Evolutionary conservation across 2,888 invertebrate species (phyloP).

Genomic region (Latheticus oryzae): DNA sequence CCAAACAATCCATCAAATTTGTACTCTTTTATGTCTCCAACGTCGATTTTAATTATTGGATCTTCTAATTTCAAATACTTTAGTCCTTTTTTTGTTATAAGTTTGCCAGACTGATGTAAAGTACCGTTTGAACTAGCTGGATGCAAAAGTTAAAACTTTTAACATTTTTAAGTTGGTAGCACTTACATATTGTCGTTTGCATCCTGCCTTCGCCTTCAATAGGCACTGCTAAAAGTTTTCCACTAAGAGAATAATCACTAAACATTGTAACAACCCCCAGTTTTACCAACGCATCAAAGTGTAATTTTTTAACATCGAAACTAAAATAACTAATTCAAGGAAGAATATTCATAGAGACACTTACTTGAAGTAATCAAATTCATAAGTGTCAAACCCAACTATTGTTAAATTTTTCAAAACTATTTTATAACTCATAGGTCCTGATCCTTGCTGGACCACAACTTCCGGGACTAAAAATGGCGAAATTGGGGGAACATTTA

Average conservation of each 20-base stretch:
- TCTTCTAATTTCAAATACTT: constrained; percentile 46
- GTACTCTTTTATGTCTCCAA: constrained; percentile 48
- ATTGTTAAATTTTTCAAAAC: constrained; percentile 25
- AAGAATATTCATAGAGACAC: not conserved
- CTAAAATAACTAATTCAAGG: constrained; percentile 43
- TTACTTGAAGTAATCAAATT: constrained; percentile 9
- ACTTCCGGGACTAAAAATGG: constrained; percentile 63
- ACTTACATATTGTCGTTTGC: constrained; percentile 49
- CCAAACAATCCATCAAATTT: constrained; percentile 53
- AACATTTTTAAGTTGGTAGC: not conserved
- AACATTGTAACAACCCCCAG: constrained; percentile 47
- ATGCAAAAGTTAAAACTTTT: constrained; percentile 5
- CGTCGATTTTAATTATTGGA: constrained; percentile 49
- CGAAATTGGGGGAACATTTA: constrained; percentile 64
- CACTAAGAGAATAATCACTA: constrained; percentile 49
- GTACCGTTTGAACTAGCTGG: constrained; percentile 46
- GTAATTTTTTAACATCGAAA: constrained; percentile 50
- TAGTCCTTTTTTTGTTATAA: constrained; percentile 43
- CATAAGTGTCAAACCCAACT: constrained; percentile 35
- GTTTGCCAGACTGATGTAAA: constrained; percentile 49
- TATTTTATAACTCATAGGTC: constrained; percentile 25
- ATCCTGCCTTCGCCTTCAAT: constrained; percentile 53
- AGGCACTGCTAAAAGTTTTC: constrained; percentile 56
- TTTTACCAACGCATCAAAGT: constrained; percentile 48
- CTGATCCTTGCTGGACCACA: constrained; percentile 27